Percentiles rank a stretch among this genome's conserved stretches.
These are phyloP conservation scores for Sebastiscus tertius DNA, from an alignment of 2,797 vertebrate species.

Conservation along the genomic window DNA sequence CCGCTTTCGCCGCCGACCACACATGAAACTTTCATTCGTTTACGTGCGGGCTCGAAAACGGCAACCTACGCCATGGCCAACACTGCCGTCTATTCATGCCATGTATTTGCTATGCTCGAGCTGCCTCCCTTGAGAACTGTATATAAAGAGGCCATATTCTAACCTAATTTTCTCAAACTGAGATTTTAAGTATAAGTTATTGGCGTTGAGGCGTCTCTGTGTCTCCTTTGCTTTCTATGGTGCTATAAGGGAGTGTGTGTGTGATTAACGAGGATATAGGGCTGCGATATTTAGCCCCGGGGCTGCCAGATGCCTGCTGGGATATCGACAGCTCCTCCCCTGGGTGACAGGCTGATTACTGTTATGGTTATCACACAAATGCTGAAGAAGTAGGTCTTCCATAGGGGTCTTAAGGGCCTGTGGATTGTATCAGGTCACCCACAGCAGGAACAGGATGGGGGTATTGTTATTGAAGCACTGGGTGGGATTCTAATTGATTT, in stretches of 20 bases:
- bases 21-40: constrained; percentile 37
- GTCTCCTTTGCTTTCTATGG: constrained; percentile 1
- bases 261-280: not conserved
- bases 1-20: constrained; percentile 24
- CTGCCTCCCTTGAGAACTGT: constrained; percentile 44
- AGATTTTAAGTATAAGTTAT: constrained; percentile 34
- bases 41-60: constrained; percentile 1
- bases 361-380: constrained; percentile 51
- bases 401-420: constrained; percentile 5
- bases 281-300: constrained; percentile 28
- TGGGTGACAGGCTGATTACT: constrained; percentile 49
- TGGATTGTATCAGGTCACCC: constrained; percentile 6
- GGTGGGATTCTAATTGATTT: not conserved
- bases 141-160: constrained; percentile 45
- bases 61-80: constrained; percentile 10
- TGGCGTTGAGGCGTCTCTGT: not conserved
- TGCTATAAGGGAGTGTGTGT: constrained; percentile 3
- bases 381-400: constrained; percentile 54
- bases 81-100: constrained; percentile 63
- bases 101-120: constrained; percentile 53
- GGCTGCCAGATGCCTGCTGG: constrained; percentile 51
- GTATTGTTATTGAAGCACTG: constrained; percentile 13
- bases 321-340: constrained; percentile 44
- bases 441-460: not conserved
- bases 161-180: constrained; percentile 39